Base-by-base conservation (phyloP, 2,888 invertebrate species). In the Hirtodrosophila duncani region DNA sequence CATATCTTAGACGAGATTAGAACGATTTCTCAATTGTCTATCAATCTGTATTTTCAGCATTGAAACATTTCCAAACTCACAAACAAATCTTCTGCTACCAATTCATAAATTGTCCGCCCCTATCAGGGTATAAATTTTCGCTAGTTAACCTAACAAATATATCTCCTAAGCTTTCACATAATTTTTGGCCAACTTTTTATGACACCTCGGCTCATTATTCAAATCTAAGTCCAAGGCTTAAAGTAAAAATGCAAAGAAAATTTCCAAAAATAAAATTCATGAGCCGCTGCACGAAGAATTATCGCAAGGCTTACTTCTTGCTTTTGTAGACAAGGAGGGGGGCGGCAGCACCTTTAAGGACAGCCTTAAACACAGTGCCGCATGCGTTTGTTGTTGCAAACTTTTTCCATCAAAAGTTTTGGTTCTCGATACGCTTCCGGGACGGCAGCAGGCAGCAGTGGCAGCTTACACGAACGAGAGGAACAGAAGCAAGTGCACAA, bases 341-440 rank as follows among this genome's bases (percentile, higher is more conserved):
- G n/a, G n/a, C n/a, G n/a, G n/a, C n/a, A n/a, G 17, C 7, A 9
- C 11, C 11, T 16, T n/a, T n/a, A n/a, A 6, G 17, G 21, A 11
- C 7, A 13, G 20, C 9, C 30, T 7, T n/a, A 14, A 21, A 10
- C 34, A 20, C 23, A 21, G 51, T 52, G 37, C 34, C 53, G 69
- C 75, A 79, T 80, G 78, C 78, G 72, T 66, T 77, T 75, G 75
- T 70, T 79, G 63, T 64, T 69, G 66, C 57, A 81, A 81, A 81
- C 81, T 81, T 81, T 81, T 81, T 78, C 83, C 82, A 81, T 81
- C 81, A 81, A 81, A 81, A 81, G 75, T 81, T 81, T 83, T 65
- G 61, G 78, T 63, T 82, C 67, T 78, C 70, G 82, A 71, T 83
- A 67, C 74, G 78, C 70, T 61, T 46, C 37, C 57, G 59, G 57